Evolutionary conservation across 2,113 vertebrate genomes (phyloP), one percentile per base, ranked within the genome.

Genomic region (Elgaria multicarinata): DNA sequence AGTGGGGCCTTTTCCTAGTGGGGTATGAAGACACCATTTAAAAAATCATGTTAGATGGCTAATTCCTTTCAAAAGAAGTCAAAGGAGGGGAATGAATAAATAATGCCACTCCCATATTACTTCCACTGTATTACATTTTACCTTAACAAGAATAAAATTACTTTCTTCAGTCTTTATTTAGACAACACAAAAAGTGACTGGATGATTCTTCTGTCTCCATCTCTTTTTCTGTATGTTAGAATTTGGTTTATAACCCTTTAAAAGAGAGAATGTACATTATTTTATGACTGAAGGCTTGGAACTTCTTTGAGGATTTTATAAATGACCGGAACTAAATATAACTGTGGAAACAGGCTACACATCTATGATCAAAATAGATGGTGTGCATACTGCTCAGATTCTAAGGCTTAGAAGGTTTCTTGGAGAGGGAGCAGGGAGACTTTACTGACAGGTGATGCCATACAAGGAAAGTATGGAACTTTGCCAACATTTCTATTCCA

Each of bases 181-280:
- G 87, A 3, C 1, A 86, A 76, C 0, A 31, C 31, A 28, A 71
- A 33, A 46, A 90, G 90, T 31, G 84, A 1, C 0, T 0, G 76
- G 76, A 87, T 90, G 71, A 89, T 4, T 76, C n/a, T 81, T 66
- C 55, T 44, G 42, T 46, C 64, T 81, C 83, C 67, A 46, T 86
- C 20, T 7, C 44, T 62, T 36, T 12, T 22, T 85, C 2, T 85
- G 0, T 50, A 75, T 20, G 58, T 83, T 22, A 67, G 66, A 22
- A 31, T 16, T 86, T 4, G 31, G 78, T 88, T 33, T 64, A 33
- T 33, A 36, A 46, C 3, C 18, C 58, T 39, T 83, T 79, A 0
- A 1, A 14, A 8, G n/a, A 33, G 85, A 83, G 31, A 88, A n/a
- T 74, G 64, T 12, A 42, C 84, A 50, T 44, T 62, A 74, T 55